Percentiles rank a stretch among this genome's conserved stretches.
These are phyloP conservation scores for Sclerurus mexicanus DNA, from an alignment of 2,113 vertebrate species.

Conservation along the genomic window DNA sequence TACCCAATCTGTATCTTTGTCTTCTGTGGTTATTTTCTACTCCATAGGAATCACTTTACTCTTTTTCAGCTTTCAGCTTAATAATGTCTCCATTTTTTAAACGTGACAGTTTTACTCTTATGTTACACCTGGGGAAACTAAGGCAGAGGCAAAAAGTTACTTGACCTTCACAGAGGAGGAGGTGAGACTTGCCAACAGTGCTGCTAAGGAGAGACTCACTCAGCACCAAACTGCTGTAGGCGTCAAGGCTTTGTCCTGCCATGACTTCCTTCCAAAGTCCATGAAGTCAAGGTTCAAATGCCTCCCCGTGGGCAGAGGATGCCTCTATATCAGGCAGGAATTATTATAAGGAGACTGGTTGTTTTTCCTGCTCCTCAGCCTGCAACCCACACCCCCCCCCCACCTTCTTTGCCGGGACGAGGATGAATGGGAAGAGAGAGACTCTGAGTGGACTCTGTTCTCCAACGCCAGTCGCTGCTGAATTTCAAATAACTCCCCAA, in stretches of 20 bases:
- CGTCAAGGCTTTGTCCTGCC: background rate
- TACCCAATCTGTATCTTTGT: background rate
- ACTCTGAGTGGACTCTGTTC: slow-evolving; percentile 68
- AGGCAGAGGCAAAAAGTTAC: background rate
- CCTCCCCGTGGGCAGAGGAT: background rate
- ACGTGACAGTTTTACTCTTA: background rate
- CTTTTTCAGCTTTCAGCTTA: background rate
- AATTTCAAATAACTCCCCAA: slow-evolving; percentile 70
- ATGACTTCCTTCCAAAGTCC: rapidly evolving
- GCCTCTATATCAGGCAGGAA: background rate
- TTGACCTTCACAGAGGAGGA: background rate
- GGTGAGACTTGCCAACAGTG: background rate
- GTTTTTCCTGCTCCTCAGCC: slow-evolving; percentile 42
- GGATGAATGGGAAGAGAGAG: slow-evolving; percentile 66
- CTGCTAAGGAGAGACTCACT: background rate
- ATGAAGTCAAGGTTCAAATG: background rate
- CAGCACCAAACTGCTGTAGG: background rate
- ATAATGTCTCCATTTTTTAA: background rate
- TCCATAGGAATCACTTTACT: background rate
- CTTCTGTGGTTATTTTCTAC: background rate
- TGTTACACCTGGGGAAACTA: background rate
- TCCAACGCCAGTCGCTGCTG: slow-evolving; percentile 49
- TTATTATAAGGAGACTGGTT: slow-evolving; percentile 38
- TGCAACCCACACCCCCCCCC: background rate
- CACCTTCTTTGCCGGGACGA: background rate